These are phyloP conservation scores for Escarpia spicata DNA, from an alignment of 2,888 invertebrate genomes.

Conservation along the genomic window DNA sequence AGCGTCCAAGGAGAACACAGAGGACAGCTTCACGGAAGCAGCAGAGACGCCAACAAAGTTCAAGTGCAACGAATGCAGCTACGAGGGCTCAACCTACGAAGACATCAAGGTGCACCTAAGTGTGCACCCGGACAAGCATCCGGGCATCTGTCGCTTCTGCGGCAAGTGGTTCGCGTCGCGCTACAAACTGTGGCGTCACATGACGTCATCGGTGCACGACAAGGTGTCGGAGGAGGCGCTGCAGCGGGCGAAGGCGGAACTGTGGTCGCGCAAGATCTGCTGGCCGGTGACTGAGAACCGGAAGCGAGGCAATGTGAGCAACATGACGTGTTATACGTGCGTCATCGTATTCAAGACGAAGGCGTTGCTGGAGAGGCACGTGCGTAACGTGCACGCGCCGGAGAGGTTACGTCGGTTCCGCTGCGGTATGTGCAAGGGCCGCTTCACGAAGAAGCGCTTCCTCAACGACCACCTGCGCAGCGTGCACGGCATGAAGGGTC, in stretches of 20 bases:
- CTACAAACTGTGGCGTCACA: slow-evolving; percentile 38
- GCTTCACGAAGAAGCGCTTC: slow-evolving; percentile 21
- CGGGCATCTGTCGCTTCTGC: slow-evolving; percentile 41
- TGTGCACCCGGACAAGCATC: slow-evolving; percentile 29
- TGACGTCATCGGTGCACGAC: slow-evolving; percentile 39
- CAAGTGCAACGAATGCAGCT: not conserved
- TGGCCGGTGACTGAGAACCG: slow-evolving; percentile 14
- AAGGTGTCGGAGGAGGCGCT: slow-evolving; percentile 31
- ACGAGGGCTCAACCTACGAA: slow-evolving; percentile 21
- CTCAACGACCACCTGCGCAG: slow-evolving; percentile 24
- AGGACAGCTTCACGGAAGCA: not conserved
- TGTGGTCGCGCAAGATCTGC: slow-evolving; percentile 25
- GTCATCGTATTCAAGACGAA: not conserved
- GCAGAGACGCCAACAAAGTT: not conserved
- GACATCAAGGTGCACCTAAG: slow-evolving; percentile 30
- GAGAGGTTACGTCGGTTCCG: not conserved
- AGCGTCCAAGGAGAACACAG: not conserved
- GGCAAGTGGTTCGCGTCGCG: slow-evolving; percentile 39
- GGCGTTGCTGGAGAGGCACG: not conserved
- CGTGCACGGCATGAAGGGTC: slow-evolving; percentile 28
- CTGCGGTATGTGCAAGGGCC: slow-evolving; percentile 6
- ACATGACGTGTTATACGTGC: not conserved
- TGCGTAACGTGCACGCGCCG: not conserved
- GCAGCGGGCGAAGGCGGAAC: slow-evolving; percentile 21
- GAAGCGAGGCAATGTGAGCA: not conserved